These are phyloP conservation scores for Podargus strigoides DNA, from an alignment of 2,797 vertebrate species.

Conservation along the genomic window DNA sequence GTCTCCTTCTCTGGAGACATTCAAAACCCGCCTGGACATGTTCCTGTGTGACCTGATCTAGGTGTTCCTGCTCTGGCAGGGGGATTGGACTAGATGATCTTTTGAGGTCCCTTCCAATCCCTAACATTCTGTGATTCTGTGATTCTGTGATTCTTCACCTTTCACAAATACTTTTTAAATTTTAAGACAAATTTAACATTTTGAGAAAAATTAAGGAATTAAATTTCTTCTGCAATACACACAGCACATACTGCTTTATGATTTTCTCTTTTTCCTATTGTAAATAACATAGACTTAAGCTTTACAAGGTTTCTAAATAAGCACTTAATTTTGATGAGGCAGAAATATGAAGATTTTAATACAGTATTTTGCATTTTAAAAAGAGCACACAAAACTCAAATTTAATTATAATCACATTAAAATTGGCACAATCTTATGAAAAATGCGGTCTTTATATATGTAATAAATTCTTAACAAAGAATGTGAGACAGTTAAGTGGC, in stretches of 20 bases:
- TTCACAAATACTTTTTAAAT: neutral
- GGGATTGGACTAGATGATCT: too few species aligned
- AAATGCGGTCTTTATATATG: constrained; percentile 40
- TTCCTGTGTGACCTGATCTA: too few species aligned
- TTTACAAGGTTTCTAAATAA: neutral
- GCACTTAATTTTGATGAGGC: neutral
- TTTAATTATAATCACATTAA: constrained; percentile 41
- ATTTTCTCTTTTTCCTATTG: neutral
- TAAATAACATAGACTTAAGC: neutral
- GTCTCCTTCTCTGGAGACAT: too few species aligned
- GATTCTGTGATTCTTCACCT: neutral
- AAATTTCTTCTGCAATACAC: neutral
- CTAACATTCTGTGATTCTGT: too few species aligned
- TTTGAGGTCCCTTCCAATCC: too few species aligned
- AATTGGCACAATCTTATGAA: constrained; percentile 37
- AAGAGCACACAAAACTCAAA: constrained; percentile 12
- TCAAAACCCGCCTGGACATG: too few species aligned
- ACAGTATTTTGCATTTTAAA: neutral
- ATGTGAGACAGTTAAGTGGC: neutral
- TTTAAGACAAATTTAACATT: neutral
- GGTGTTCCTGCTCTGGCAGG: too few species aligned
- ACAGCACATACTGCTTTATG: neutral
- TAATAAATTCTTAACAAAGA: constrained; percentile 60
- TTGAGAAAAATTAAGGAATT: neutral
- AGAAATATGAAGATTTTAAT: neutral